A percentile compares a stretch with the other conserved stretches of the same genome.
Conservation (phyloP, 2,888 invertebrate species). For the Caenorhabditis japonica region DNA sequence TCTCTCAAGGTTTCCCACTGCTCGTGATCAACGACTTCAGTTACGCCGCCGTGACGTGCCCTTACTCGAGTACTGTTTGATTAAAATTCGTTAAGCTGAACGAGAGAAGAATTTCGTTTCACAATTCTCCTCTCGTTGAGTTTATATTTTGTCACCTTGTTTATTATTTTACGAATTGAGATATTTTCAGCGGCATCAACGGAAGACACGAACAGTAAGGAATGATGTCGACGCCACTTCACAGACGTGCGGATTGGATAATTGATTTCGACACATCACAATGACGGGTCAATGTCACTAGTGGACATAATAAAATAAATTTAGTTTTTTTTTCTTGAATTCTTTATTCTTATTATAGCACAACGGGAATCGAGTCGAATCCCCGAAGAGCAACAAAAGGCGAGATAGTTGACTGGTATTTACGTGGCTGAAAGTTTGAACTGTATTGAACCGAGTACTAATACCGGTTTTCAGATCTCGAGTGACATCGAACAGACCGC, state of each 20-base stretch:
- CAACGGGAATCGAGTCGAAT: slow-evolving; percentile 14
- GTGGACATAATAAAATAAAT: slow-evolving; percentile 27
- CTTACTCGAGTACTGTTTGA: slow-evolving; percentile 23
- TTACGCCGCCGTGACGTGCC: background rate
- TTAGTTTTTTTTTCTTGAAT: slow-evolving; percentile 15
- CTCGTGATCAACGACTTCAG: slow-evolving; percentile 7
- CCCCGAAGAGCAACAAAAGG: slow-evolving; percentile 10
- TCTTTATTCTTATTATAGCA: slow-evolving; percentile 26
- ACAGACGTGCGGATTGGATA: slow-evolving; percentile 4
- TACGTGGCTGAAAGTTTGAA: slow-evolving; percentile 11
- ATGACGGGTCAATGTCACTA: slow-evolving; percentile 25
- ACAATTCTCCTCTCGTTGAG: too few species aligned
- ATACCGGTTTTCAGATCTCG: slow-evolving; percentile 38
- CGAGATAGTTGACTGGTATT: slow-evolving; percentile 23
- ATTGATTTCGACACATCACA: slow-evolving; percentile 14
- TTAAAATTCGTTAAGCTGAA: background rate
- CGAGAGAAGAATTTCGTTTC: too few species aligned
- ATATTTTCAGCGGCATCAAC: slow-evolving; percentile 20
- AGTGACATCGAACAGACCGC: background rate
- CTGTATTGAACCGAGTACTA: slow-evolving; percentile 10
- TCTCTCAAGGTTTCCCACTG: slow-evolving; percentile 39
- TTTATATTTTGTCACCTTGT: too few species aligned
- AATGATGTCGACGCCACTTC: background rate
- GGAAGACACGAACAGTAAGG: background rate
- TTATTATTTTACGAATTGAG: background rate